These are phyloP conservation scores for Sarcophaga bullata DNA, from an alignment of 1,140 invertebrate genomes.

Conservation along the genomic window DNA sequence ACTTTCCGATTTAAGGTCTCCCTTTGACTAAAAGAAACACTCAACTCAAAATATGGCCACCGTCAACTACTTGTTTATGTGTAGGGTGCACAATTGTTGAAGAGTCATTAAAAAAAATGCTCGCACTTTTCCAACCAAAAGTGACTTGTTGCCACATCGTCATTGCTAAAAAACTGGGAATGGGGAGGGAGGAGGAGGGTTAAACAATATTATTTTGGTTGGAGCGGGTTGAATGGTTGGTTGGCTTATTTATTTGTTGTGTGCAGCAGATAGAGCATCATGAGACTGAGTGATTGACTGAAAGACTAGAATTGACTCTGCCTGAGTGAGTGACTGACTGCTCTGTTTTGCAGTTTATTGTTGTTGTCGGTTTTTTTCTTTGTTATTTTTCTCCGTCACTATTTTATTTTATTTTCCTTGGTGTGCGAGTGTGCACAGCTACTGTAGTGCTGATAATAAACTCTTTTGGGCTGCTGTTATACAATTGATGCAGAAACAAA, in stretches of 20 bases:
- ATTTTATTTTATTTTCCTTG: not conserved
- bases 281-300: not conserved
- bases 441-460: conserved; percentile 21
- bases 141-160: not conserved
- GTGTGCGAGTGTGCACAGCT: not conserved
- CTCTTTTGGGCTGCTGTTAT: not conserved
- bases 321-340: not conserved
- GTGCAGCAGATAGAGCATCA: not conserved
- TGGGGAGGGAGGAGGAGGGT: too few relatives aligned
- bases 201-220: not conserved
- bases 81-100: too few relatives aligned
- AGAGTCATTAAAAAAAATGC: too few relatives aligned
- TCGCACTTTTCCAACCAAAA: not conserved
- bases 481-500: conserved; percentile 57
- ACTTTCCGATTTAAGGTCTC: too few relatives aligned
- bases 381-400: not conserved
- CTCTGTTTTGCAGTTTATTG: not conserved
- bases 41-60: too few relatives aligned
- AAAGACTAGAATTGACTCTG: too few relatives aligned
- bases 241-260: not conserved
- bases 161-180: not conserved
- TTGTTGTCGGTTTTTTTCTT: not conserved
- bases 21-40: too few relatives aligned
- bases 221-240: not conserved
- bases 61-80: too few relatives aligned